Percentiles rank a stretch among this genome's conserved stretches.
phyloP scores from a whole-genome alignment of 2,888 invertebrate genomes.

The Perithous albicinctus region DNA sequence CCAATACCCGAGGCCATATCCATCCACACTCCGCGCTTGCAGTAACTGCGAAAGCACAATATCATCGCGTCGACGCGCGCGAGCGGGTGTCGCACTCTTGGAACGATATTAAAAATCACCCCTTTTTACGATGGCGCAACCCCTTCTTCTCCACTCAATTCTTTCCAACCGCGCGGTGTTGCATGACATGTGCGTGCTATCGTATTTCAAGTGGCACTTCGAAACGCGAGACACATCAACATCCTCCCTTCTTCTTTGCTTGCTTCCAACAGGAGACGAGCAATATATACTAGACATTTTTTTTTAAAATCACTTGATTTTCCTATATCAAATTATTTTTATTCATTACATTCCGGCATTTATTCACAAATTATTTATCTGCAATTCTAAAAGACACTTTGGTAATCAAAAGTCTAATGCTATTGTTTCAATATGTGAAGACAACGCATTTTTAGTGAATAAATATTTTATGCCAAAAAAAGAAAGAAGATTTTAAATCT shows the following conservation, averaged over 20 bases:
- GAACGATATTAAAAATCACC: slow-evolving; percentile 65
- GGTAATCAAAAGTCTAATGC: too few relatives aligned
- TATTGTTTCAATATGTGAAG: too few relatives aligned
- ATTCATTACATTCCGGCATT: background rate
- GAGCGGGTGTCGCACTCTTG: slow-evolving; percentile 31
- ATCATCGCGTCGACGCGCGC: slow-evolving; percentile 53
- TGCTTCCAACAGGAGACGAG: background rate
- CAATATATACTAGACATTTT: background rate
- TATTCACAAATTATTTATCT: background rate
- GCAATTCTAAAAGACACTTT: too few relatives aligned
- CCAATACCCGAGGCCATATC: slow-evolving; percentile 25
- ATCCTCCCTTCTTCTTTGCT: background rate
- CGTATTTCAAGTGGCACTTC: slow-evolving; percentile 49
- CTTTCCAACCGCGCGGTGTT: background rate
- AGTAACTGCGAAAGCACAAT: slow-evolving; percentile 61
- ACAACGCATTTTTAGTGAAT: too few relatives aligned
- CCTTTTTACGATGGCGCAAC: slow-evolving; percentile 26
- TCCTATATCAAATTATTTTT: background rate
- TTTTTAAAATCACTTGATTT: background rate
- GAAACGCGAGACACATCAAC: slow-evolving; percentile 35
- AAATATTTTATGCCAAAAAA: too few relatives aligned
- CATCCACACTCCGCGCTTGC: slow-evolving; percentile 25
- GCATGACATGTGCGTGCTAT: slow-evolving; percentile 11
- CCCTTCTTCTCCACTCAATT: slow-evolving; percentile 18
- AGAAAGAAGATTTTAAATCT: too few relatives aligned